Evolutionary conservation across 2,888 invertebrate genomes (phyloP), one percentile per base, ranked within the genome.

Genomic region (Allolobophora icterica): DNA sequence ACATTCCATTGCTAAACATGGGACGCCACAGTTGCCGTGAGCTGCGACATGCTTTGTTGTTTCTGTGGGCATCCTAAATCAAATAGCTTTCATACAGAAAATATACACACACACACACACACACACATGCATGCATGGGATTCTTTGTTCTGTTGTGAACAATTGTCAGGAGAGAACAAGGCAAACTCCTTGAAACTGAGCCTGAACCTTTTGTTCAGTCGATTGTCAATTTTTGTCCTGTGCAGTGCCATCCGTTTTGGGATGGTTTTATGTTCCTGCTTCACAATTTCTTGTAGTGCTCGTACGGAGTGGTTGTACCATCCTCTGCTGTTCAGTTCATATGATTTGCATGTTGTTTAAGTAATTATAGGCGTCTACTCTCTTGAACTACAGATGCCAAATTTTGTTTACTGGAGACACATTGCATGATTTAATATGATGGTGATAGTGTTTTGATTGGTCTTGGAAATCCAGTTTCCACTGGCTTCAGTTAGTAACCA

Each of bases 1-100:
- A 87, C 87, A 87, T 87, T 87, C 87, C 87, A 87, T 87, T 87
- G 87, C 87, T 87, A 87, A 87, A 38, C 38, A 87, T 87, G 87
- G 87, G 87, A 87, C 87, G 87, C 87, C 87, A 87, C 87, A 34
- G 87, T 87, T 38, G 87, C 87, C 21, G 38, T 38, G 87, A 35
- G 87, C 38, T 34, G 38, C 87, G 87, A 34, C 35, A 35, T 38
- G 87, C 38, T 87, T 87, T 87, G 87, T 87, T 87, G 87, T 87
- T 35, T 38, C 34, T 87, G 87, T 87, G 87, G 87, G 87, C 38
- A 87, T 87, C 34, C 87, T 87, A 35, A 35, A 87, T 87, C 87
- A 87, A 87, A 87, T 87, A 87, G 87, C 38, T 87, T 87, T 24
- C 35, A 34, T 34, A 87, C 35, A 34, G 87, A 87, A 38, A 87